Base-by-base conservation (phyloP, 1,140 invertebrate genomes). In the Temnothorax nylanderi region DNA sequence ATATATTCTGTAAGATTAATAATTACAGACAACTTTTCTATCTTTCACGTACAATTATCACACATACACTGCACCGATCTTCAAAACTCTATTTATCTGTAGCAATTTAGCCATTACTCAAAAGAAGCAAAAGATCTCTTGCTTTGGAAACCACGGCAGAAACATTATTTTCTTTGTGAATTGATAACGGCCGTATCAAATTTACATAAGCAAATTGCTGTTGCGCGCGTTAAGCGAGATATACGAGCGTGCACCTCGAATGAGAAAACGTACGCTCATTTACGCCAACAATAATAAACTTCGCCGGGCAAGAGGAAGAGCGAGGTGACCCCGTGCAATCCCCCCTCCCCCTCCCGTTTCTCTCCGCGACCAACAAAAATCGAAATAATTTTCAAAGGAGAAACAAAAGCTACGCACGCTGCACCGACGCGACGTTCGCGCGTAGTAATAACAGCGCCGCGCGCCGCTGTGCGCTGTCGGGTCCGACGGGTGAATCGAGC, bases 381-480 rank as follows among this genome's bases (percentile, higher is more conserved):
- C 62, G 62, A 81, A 86, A 88, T 74, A 72, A 81, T 89, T 89
- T 86, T 86, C 67, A 87, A 87, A 78, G 64, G 51, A 69, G 21
- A 84, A 90, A 89, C 88, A 89, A 89, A 89, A 90, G 60, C 74
- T 34, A 10, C 7, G 44, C 34, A 2, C 32, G 21, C 77, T 34
- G 21, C 21, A 13, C 21, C 32, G 3, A 16, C 49, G 58, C 26
- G 26, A 26, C 26, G 51, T 67, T 78, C 13, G 37, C 81, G 67
- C 71, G 60, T 65, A 80, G 87, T 74, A 89, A 90, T 89, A 89
- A 89, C 89, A 89, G 56, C 37, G 26, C 26, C 26, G 10, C 47
- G 49, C 47, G 51, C 18, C 18, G 60, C 21, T 26, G 56, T 1
- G 26, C 26, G 47, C 49, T 76, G 81, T 47, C 47, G 47, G 60